These are phyloP conservation scores for Psittacula cyanocephala DNA, from an alignment of 2,113 vertebrate genomes.

Conservation along the genomic window DNA sequence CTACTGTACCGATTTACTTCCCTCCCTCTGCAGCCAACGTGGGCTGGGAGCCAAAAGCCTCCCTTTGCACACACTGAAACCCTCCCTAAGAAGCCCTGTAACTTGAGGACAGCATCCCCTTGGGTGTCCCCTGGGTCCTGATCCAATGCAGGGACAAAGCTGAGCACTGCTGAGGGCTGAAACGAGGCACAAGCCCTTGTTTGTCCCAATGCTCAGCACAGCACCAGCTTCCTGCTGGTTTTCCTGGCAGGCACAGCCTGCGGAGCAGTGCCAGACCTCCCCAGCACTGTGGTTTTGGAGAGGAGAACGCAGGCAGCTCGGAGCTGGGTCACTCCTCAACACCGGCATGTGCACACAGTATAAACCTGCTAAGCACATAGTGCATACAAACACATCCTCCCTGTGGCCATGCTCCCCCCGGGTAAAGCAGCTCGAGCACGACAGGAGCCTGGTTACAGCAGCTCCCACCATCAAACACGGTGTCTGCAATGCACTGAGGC, in stretches of 20 bases:
- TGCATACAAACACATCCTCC: rapidly evolving
- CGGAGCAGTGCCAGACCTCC: conserved; percentile 48
- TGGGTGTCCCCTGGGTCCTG: neutral
- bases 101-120: neutral
- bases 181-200: neutral
- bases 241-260: neutral
- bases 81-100: neutral
- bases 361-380: neutral
- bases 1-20: neutral
- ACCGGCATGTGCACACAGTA: neutral
- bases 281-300: conserved; percentile 24
- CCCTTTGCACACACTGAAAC: neutral
- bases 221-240: neutral
- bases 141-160: neutral
- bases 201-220: neutral
- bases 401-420: neutral
- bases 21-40: neutral
- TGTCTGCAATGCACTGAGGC: neutral
- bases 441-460: neutral
- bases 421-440: rapidly evolving
- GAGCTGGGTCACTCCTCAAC: neutral
- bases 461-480: neutral
- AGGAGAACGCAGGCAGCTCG: neutral
- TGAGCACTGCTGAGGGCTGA: neutral
- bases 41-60: neutral